These are phyloP conservation scores for Stylophora pistillata DNA, from an alignment of 64 coral and sea anemone genomes.

Conservation along the genomic window DNA sequence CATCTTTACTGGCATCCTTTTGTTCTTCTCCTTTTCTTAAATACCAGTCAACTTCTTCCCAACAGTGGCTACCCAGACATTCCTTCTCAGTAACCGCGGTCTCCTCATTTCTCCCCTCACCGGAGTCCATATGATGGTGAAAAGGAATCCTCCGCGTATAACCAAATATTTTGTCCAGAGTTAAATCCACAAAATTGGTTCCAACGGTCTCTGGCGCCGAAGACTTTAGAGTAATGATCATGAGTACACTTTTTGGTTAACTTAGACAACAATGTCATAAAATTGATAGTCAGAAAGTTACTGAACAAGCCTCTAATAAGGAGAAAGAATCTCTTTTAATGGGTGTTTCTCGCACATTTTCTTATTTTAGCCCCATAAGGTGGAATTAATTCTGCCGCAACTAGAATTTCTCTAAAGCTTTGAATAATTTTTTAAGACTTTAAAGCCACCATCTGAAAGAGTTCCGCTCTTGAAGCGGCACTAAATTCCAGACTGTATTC, in stretches of 20 bases:
- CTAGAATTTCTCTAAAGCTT: too few species aligned
- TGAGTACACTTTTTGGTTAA: neutral
- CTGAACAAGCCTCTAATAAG: too few species aligned
- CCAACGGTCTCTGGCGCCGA: neutral
- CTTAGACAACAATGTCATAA: neutral
- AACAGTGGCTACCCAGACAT: neutral
- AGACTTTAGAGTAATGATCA: neutral
- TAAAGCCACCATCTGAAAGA: too few species aligned
- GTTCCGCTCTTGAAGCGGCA: too few species aligned
- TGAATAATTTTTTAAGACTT: too few species aligned
- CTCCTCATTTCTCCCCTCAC: neutral
- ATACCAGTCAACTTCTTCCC: conserved; percentile 35
- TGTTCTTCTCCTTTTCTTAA: neutral
- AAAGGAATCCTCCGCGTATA: conserved; percentile 7
- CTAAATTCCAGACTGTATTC: too few species aligned
- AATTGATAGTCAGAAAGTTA: too few species aligned
- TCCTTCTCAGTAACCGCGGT: neutral
- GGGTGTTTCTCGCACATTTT: too few species aligned
- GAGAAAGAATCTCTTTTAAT: too few species aligned
- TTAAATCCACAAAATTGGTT: conserved; percentile 26
- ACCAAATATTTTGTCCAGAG: conserved; percentile 31
- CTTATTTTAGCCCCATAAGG: too few species aligned
- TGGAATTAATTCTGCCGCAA: too few species aligned
- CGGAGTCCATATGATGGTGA: neutral
- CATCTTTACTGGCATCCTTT: neutral